These are phyloP conservation scores for Venturia canescens DNA, from an alignment of 1,140 invertebrate genomes.

Conservation along the genomic window DNA sequence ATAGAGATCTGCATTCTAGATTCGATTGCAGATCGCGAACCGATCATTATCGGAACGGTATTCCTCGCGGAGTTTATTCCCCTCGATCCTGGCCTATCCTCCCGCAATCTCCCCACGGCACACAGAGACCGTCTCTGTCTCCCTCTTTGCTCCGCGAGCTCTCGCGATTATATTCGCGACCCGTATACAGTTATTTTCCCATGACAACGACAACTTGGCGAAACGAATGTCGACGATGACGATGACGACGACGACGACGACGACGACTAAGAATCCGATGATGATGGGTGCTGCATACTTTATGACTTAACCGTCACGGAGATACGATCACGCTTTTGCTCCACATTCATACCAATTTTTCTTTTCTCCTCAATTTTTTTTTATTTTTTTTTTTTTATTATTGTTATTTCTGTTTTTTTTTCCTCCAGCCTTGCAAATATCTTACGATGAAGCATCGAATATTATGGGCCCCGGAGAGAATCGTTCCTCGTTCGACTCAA, in stretches of 20 bases:
- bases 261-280: not conserved
- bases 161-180: conserved; percentile 29
- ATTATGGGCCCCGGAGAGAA: not conserved
- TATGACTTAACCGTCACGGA: conserved; percentile 31
- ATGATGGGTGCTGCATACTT: conserved; percentile 31
- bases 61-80: conserved; percentile 24
- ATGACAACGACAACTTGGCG: conserved; percentile 33
- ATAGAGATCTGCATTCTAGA: conserved; percentile 46
- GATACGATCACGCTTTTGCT: conserved; percentile 37
- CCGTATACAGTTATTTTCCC: conserved; percentile 34
- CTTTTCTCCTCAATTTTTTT: not conserved
- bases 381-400: not conserved
- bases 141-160: not conserved
- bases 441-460: not conserved
- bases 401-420: not conserved
- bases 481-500: not conserved
- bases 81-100: not conserved
- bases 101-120: not conserved
- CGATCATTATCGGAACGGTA: conserved; percentile 43
- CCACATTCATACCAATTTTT: conserved; percentile 27
- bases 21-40: conserved; percentile 44
- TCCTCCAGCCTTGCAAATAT: conserved; percentile 1
- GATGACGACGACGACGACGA: conserved; percentile 8
- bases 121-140: not conserved
- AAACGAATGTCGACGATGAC: conserved; percentile 24